Percentiles rank a stretch among this genome's conserved stretches.
These are phyloP conservation scores for Oncorhynchus keta DNA, from an alignment of 2,113 vertebrate species.

Conservation along the genomic window DNA sequence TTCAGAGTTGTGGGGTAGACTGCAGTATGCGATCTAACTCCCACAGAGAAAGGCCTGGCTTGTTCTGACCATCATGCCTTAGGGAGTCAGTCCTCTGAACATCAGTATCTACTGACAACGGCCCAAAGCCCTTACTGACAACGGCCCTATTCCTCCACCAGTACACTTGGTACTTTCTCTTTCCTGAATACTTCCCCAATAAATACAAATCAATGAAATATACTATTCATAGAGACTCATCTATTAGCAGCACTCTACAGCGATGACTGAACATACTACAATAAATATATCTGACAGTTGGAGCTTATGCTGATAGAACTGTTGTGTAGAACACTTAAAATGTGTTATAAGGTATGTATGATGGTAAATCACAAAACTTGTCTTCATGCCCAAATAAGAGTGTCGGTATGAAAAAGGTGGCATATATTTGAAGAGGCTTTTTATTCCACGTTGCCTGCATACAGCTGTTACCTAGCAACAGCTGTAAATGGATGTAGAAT, in stretches of 20 bases:
- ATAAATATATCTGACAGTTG: no score
- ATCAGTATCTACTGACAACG: no score
- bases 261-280: no score
- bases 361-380: neutral
- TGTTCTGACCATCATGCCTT: no score
- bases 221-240: no score
- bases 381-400: neutral
- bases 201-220: no score
- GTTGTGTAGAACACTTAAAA: neutral
- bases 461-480: constrained; percentile 44
- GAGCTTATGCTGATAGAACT: no score
- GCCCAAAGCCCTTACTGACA: no score
- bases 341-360: neutral
- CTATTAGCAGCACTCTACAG: no score
- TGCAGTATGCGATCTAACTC: neutral
- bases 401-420: no score
- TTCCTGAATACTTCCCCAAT: neutral
- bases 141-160: constrained; percentile 22
- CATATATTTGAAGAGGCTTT: neutral
- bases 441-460: neutral
- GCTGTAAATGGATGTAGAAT: constrained; percentile 35
- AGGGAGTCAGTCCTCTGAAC: no score
- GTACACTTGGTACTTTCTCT: neutral
- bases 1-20: neutral
- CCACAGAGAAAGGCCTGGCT: no score